A percentile compares a stretch with the other conserved stretches of the same genome.
phyloP scores from a whole-genome alignment of 2,113 vertebrate genomes.

The Notechis scutatus region DNA sequence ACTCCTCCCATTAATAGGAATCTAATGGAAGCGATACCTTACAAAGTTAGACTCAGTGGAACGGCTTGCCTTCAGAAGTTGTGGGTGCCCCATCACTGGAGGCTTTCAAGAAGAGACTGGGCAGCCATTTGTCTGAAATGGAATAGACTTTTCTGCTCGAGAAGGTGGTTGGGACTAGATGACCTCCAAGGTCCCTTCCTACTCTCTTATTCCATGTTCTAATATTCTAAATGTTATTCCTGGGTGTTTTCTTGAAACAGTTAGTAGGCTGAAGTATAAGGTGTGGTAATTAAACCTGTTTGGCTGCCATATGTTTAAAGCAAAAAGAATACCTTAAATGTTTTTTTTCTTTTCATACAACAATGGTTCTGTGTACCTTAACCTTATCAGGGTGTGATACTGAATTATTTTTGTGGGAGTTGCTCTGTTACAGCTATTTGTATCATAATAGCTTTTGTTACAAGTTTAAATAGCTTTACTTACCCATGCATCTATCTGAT shows the following conservation, averaged over 20 bases:
- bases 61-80: background rate
- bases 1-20: background rate
- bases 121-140: background rate
- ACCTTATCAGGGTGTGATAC: conserved; percentile 84
- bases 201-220: conserved; percentile 10
- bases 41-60: conserved; percentile 63
- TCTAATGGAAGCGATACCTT: conserved; percentile 63
- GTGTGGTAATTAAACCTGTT: conserved; percentile 80
- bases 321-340: conserved; percentile 70
- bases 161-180: background rate
- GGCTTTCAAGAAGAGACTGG: background rate
- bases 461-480: conserved; percentile 77
- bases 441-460: conserved; percentile 83
- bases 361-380: conserved; percentile 74
- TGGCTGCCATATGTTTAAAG: conserved; percentile 68
- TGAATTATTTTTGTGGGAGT: conserved; percentile 81
- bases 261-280: conserved; percentile 74
- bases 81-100: background rate
- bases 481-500: conserved; percentile 77
- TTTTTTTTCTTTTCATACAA: conserved; percentile 72
- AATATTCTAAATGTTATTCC: conserved; percentile 85
- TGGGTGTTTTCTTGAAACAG: conserved; percentile 81
- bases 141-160: background rate
- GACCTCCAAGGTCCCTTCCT: background rate
- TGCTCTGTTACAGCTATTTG: conserved; percentile 80